Conservation (phyloP, 2,797 vertebrate species). For the Sebastes hubbsi region DNA sequence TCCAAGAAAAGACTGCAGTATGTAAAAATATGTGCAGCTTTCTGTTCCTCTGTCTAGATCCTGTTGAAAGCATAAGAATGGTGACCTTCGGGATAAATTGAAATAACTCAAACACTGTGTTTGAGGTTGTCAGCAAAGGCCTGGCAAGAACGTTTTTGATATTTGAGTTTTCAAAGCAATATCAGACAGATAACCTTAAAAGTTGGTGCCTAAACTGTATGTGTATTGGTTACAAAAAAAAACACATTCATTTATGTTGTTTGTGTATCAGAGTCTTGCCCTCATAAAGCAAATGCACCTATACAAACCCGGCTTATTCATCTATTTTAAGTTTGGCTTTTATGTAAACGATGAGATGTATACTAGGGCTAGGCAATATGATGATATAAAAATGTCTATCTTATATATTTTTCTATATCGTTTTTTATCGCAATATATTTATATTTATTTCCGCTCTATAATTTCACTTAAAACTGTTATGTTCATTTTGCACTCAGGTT, state of each 20-base stretch:
- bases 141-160: neutral
- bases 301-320: neutral
- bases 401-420: too few species aligned
- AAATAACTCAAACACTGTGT: neutral
- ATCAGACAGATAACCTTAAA: neutral
- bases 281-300: neutral
- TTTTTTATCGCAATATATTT: too few species aligned
- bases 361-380: too few species aligned
- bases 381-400: too few species aligned
- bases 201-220: neutral
- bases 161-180: neutral
- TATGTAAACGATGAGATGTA: neutral
- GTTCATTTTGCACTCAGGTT: too few species aligned
- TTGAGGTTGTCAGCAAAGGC: neutral
- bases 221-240: neutral
- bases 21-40: neutral
- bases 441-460: too few species aligned
- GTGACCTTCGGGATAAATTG: accelerated
- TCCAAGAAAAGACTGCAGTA: neutral
- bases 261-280: neutral
- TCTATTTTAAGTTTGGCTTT: neutral
- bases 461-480: too few species aligned
- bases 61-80: neutral
- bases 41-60: neutral
- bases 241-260: neutral